Percentiles rank a stretch among this genome's conserved stretches.
Conservation (phyloP, 2,888 invertebrate genomes). For the Rhagium mordax region DNA sequence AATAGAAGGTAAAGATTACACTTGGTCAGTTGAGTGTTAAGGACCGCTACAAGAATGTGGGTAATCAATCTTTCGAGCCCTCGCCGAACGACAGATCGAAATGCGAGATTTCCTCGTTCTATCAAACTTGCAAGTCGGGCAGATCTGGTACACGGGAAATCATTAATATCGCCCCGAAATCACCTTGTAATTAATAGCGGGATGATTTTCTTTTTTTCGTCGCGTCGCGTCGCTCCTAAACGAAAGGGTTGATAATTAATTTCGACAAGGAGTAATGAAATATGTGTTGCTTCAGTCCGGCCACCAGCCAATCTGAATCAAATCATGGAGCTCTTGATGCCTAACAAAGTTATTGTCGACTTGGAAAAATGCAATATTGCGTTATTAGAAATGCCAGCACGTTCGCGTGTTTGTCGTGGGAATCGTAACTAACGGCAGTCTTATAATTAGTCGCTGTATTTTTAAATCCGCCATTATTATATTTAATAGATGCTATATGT, state of each 20-base stretch:
- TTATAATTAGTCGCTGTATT: neutral
- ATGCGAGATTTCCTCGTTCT: constrained; percentile 15
- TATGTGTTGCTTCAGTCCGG: neutral
- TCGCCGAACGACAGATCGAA: constrained; percentile 1
- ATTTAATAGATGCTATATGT: neutral
- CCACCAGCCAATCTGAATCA: constrained; percentile 15
- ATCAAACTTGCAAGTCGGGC: constrained; percentile 3
- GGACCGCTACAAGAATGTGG: constrained; percentile 6
- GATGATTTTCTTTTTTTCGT: neutral
- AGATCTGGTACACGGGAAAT: neutral
- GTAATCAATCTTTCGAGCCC: constrained; percentile 10
- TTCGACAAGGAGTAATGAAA: neutral
- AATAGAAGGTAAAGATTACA: neutral
- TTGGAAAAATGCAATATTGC: constrained; percentile 9
- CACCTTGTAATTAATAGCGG: neutral
- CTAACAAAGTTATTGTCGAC: constrained; percentile 20
- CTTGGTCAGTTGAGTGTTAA: constrained; percentile 17
- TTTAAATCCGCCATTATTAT: constrained; percentile 9
- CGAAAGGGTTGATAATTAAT: neutral
- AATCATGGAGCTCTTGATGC: constrained; percentile 10
- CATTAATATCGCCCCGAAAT: constrained; percentile 6
- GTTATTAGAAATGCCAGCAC: constrained; percentile 5
- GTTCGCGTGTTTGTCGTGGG: constrained; percentile 17
- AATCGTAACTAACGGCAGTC: neutral
- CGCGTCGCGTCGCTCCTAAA: neutral